Evolutionary conservation across 1,140 invertebrate genomes (phyloP), one percentile per base, ranked within the genome.

Genomic region (Branchinecta lindahli): DNA sequence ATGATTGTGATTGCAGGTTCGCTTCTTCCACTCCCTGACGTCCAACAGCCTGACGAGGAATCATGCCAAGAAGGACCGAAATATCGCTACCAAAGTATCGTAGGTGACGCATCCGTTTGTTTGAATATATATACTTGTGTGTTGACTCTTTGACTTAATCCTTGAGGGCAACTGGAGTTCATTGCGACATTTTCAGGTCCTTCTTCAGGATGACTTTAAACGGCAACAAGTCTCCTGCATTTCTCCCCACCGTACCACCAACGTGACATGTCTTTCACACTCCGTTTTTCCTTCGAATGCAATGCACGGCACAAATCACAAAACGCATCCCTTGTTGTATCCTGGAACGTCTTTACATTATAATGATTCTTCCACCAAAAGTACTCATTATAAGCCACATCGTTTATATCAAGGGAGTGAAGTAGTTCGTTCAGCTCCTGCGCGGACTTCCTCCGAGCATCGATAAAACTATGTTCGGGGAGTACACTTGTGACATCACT

Each of bases 311-410:
- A 61, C 18, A 61, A 6, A 15, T 61, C 52, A 61, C 52, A 61
- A 61, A 61, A 61, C 18, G 52, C 52, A 61, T 61, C 52, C 52
- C 6, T 61, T 20, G 52, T 61, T 4, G 12, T 61, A 15, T 61
- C 52, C 18, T 12, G 12, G 18, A 61, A 61, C 4, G 12, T 61
- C 18, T 61, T 61, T 6, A 61, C 52, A 61, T 61, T 3, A 20
- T 15, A 61, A 61, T 61, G 52, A 61, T 61, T 6, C 6, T 61
- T 61, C 52, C 52, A 61, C 52, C 52, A 61, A 61, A 61, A 61
- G 18, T 61, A 61, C 52, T 61, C 12, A 20, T 20, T 12, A 61
- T 61, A 61, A 15, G 52, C 52, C 1, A 61, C 52, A 20, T 61
- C 52, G 6, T 61, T 61, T 61, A 15, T 61, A 20, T 61, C 52